Base-by-base conservation (phyloP, 2,797 vertebrate species). In the Nasua narica region DNA sequence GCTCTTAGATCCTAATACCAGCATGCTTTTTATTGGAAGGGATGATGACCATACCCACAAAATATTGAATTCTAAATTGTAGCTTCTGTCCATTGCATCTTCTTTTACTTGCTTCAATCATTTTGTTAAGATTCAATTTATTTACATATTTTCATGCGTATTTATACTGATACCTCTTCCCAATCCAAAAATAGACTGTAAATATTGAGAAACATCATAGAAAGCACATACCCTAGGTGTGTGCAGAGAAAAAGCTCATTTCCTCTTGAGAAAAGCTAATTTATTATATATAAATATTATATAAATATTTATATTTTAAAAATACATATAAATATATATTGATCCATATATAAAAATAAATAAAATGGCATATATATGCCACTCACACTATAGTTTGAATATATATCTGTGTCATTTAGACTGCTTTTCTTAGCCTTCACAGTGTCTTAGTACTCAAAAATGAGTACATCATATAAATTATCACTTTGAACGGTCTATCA, bases 41-140 rank as follows among this genome's bases (percentile, higher is more conserved):
- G 2, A 78, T 14, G 77, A 48, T 72, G 54, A 70, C 15, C 18
- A 32, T 46, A 84, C 32, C 11, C 13, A 23, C 25, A 87, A 69
- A 95, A 91, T 40, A 90, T 12, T 87, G 25, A 93, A 74, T 93
- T 92, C 52, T 70, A 62, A 87, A 52, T 70, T 82, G 18, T 62
- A 37, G 4, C 50, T 83, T 94, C 19, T 89, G 10, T 23, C 14
- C 14, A n/a, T 77, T 65, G 14, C 83, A 43, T 77, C 16, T 86
- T 78, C 29, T 32, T 1, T 77, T 85, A 91, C 27, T 62, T 65
- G 16, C 56, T 90, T 95, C 37, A 72, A 25, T 85, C 43, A 46
- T 37, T 91, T 92, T 70, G 52, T 54, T 2, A 92, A 76, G 19
- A 77, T 87, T 91, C 15, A 9, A 43, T 37, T 72, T 60, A 79